Evolutionary conservation across 2,113 vertebrate genomes (phyloP).

Genomic region (Epinephelus lanceolatus): DNA sequence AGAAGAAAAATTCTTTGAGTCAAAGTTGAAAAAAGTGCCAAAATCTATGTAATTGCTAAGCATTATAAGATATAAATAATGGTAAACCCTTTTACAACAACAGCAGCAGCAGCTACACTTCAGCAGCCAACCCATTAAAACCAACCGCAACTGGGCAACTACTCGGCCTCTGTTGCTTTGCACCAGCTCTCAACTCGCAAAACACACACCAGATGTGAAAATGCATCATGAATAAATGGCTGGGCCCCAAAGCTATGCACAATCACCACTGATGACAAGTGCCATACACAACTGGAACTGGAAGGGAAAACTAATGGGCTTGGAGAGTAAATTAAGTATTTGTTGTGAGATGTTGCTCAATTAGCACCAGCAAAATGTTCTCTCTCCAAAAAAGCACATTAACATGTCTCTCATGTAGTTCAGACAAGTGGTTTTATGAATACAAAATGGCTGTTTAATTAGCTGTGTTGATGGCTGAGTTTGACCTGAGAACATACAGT

Average conservation of each 20-base stretch:
- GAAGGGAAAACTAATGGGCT: not conserved
- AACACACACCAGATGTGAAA: conserved; percentile 52
- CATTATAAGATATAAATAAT: conserved; percentile 34
- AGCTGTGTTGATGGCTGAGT: not conserved
- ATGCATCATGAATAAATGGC: conserved; percentile 21
- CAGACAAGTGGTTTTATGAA: not conserved
- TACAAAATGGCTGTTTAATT: not conserved
- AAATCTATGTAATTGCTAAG: conserved; percentile 1
- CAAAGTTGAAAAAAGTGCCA: no score
- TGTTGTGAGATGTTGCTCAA: conserved; percentile 9
- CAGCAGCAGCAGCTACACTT: conserved; percentile 26
- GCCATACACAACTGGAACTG: conserved; percentile 6
- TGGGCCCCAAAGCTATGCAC: conserved; percentile 18
- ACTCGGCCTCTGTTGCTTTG: conserved; percentile 25
- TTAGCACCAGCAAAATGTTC: conserved; percentile 2
- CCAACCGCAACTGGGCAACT: conserved; percentile 31
- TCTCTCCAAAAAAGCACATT: not conserved
- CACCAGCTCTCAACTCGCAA: conserved; percentile 32
- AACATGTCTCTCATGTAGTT: not conserved
- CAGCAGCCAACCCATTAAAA: conserved; percentile 33
- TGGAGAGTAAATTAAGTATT: not conserved
- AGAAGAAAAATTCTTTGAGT: not conserved
- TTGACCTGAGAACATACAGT: not conserved
- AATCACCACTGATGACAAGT: conserved; percentile 5
- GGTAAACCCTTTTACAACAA: not conserved